Conservation (phyloP, 2,113 vertebrate species). For the Caranx melampygus region DNA sequence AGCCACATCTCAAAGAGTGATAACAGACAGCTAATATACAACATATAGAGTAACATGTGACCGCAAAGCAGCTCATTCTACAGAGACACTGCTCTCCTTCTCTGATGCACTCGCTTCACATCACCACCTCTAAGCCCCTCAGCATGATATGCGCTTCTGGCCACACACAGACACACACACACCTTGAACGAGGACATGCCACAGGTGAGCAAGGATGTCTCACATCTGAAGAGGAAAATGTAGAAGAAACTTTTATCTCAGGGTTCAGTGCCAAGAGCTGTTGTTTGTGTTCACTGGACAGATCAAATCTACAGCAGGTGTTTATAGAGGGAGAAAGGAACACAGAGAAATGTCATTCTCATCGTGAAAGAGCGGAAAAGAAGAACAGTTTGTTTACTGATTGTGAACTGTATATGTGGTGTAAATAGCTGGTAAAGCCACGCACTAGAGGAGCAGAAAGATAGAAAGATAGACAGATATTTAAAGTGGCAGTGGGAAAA, state of each 20-base stretch:
- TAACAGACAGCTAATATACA: constrained; percentile 54
- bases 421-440: constrained; percentile 12
- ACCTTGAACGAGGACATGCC: constrained; percentile 25
- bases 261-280: neutral
- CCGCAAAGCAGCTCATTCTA: constrained; percentile 47
- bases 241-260: neutral
- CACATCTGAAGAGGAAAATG: neutral
- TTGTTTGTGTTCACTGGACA: neutral
- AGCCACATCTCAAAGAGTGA: constrained; percentile 30
- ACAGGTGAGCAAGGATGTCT: constrained; percentile 27
- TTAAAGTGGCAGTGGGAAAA: neutral
- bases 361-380: neutral
- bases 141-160: constrained; percentile 16
- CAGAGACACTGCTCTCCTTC: constrained; percentile 57
- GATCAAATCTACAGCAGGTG: neutral
- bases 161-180: neutral
- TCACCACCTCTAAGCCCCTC: constrained; percentile 28
- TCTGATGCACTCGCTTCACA: constrained; percentile 18
- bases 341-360: neutral
- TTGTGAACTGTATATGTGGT: neutral
- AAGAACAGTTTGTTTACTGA: neutral
- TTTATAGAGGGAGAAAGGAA: neutral
- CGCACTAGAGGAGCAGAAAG: constrained; percentile 5
- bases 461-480: constrained; percentile 7
- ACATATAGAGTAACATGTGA: constrained; percentile 42